Conservation (phyloP, 2,113 vertebrate species). For the Leptosomus discolor region DNA sequence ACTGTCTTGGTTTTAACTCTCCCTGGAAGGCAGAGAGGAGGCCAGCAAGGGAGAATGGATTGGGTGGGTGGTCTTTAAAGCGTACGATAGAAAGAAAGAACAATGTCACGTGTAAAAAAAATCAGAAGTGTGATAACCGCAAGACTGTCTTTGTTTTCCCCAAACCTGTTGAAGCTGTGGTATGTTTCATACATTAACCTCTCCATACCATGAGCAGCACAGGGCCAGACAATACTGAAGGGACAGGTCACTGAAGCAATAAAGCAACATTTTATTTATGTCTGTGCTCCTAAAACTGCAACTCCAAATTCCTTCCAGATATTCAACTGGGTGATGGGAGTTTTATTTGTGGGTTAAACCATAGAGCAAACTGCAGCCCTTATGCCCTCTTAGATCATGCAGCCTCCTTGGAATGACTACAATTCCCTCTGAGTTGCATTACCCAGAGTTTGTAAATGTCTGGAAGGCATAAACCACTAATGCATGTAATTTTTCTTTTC, state of each 20-base stretch:
- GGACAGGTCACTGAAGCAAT: background rate
- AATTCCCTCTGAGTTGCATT: constrained; percentile 39
- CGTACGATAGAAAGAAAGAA: background rate
- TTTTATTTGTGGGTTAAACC: constrained; percentile 59
- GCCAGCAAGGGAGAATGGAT: background rate
- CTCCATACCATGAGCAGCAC: background rate
- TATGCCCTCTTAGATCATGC: constrained; percentile 41
- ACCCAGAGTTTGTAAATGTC: constrained; percentile 36
- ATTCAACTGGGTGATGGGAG: background rate
- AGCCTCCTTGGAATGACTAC: background rate
- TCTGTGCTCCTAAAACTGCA: constrained; percentile 5
- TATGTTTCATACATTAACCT: constrained; percentile 37
- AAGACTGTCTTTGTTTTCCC: background rate
- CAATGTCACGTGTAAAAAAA: background rate
- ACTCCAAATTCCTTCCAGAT: constrained; percentile 55
- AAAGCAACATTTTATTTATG: constrained; percentile 20
- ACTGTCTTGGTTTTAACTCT: background rate
- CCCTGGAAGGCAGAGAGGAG: background rate
- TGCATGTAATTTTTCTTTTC: constrained; percentile 47
- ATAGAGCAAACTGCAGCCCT: background rate
- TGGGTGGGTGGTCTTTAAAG: background rate
- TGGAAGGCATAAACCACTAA: constrained; percentile 55
- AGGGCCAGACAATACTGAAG: background rate
- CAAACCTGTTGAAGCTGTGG: background rate
- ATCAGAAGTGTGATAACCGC: background rate